Evolutionary conservation across 2,113 vertebrate species (phyloP).

Genomic region (Rhineura floridana): DNA sequence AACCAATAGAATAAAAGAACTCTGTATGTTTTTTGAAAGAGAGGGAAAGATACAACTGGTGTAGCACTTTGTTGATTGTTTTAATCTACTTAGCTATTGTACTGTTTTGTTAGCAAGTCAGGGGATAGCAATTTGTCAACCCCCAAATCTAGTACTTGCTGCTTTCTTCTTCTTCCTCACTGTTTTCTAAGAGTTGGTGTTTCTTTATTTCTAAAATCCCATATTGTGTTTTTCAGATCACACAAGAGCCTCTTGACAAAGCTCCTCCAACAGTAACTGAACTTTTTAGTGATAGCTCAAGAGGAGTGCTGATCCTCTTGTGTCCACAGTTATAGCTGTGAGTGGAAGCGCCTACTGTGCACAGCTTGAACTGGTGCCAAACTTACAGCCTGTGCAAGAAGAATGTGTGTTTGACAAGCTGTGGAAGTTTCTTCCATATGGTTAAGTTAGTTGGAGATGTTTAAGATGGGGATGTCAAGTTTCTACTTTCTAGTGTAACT

Average conservation of each 20-base stretch:
- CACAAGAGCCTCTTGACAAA: slow-evolving; percentile 39
- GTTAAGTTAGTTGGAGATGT: slow-evolving; percentile 55
- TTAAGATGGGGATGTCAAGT: neutral
- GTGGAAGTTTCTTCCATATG: neutral
- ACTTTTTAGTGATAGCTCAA: slow-evolving; percentile 25
- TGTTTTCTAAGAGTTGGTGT: neutral
- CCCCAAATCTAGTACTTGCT: neutral
- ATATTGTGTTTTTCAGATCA: slow-evolving; percentile 29
- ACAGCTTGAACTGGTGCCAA: slow-evolving; percentile 70
- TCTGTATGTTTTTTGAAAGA: neutral
- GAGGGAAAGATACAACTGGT: neutral
- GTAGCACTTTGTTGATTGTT: neutral
- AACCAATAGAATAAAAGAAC: neutral
- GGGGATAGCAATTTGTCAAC: neutral
- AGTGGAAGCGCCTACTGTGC: slow-evolving; percentile 67
- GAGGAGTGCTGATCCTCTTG: slow-evolving; percentile 50
- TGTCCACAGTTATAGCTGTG: slow-evolving; percentile 21
- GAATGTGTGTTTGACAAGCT: slow-evolving; percentile 40
- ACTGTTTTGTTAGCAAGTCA: slow-evolving; percentile 2
- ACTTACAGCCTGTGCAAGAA: slow-evolving; percentile 20
- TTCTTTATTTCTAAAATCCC: neutral
- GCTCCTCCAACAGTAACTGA: slow-evolving; percentile 21
- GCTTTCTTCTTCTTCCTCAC: neutral
- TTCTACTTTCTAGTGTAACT: slow-evolving; percentile 15
- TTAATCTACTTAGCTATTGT: neutral